phyloP scores from a whole-genome alignment of 2,113 vertebrate genomes.

The Eolophus roseicapilla region DNA sequence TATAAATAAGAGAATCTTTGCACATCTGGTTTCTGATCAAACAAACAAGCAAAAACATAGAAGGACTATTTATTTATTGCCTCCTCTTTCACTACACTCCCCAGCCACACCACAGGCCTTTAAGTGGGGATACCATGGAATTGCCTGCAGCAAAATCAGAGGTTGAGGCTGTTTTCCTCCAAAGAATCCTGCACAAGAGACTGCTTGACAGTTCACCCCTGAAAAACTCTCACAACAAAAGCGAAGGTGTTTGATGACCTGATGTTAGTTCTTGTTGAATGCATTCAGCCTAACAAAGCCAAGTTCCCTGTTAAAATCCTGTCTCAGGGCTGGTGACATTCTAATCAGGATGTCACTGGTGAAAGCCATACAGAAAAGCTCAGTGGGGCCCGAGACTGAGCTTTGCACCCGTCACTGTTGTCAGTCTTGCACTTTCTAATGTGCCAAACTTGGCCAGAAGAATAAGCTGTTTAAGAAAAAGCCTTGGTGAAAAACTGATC shows the following conservation, averaged over 20 bases:
- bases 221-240: background rate
- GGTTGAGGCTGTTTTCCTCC: background rate
- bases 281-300: background rate
- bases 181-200: background rate
- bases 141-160: background rate
- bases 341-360: background rate
- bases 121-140: background rate
- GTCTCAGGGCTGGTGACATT: background rate
- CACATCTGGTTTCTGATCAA: background rate
- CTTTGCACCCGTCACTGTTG: background rate
- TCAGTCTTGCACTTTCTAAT: background rate
- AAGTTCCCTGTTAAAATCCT: background rate
- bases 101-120: background rate
- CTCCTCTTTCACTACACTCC: background rate
- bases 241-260: background rate
- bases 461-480: background rate
- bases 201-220: background rate
- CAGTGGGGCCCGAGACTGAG: fast-evolving
- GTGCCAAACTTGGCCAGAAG: background rate
- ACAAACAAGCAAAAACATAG: background rate
- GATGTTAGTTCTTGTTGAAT: background rate
- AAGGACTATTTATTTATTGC: background rate
- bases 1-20: background rate
- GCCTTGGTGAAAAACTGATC: background rate
- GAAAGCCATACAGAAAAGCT: background rate